Conservation (phyloP, 2,888 invertebrate genomes). For the Machimus atricapillus region DNA sequence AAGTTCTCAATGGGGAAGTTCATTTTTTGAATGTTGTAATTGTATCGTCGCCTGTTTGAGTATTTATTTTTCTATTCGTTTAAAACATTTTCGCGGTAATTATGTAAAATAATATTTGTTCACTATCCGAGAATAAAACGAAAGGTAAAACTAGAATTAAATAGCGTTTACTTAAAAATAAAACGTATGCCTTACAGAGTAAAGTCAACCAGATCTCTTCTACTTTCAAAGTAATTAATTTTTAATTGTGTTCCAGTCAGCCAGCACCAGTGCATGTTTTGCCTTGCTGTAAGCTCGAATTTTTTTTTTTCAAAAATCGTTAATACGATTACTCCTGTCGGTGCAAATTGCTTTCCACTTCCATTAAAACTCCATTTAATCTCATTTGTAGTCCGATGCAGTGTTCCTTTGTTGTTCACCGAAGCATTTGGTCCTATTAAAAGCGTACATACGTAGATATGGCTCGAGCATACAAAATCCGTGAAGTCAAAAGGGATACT, state of each 20-base stretch:
- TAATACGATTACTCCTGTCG: neutral
- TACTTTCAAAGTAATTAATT: neutral
- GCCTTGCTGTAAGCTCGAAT: neutral
- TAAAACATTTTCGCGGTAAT: too few species aligned
- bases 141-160: too few species aligned
- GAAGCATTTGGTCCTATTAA: neutral
- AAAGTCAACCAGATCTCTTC: neutral
- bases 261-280: neutral
- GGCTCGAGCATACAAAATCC: neutral
- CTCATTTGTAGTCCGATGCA: neutral
- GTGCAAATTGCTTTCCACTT: neutral
- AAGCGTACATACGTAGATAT: neutral
- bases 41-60: too few species aligned
- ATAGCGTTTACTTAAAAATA: neutral
- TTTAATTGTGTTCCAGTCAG: neutral
- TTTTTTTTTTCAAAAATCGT: neutral
- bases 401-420: neutral
- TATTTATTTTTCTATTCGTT: too few species aligned
- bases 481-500: neutral
- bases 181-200: neutral
- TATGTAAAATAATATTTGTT: too few species aligned
- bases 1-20: too few species aligned
- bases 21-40: too few species aligned
- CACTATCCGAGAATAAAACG: too few species aligned
- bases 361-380: neutral